Evolutionary conservation across 2,797 vertebrate genomes (phyloP), one percentile per base, ranked within the genome.

Genomic region (Brotula barbata): DNA sequence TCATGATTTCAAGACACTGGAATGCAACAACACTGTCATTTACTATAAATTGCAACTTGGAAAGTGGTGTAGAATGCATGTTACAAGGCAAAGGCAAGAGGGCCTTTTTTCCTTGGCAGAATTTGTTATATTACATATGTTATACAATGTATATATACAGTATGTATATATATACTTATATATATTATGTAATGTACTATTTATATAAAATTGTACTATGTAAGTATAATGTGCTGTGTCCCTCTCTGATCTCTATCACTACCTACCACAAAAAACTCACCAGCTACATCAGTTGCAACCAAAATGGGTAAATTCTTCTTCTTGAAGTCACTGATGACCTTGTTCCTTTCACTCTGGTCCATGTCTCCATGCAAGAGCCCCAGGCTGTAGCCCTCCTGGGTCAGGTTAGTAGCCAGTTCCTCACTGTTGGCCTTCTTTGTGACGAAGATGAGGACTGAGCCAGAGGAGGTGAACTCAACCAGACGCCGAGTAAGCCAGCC

Each of bases 331-430:
- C 92, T 95, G 78, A 99, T 99, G 72, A 99, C 97, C 84, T 97
- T 99, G 87, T 99, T 99, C 87, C 97, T 96, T 87, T 99, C 97
- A 5, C 96, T 99, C 89, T 99, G 97, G 88, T 99, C 97, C 96
- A 99, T 98, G 84, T 99, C 97, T 46, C 97, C 97, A 0, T 99
- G 97, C 17, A 99, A 92, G 51, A 99, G 90, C n/a, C 97, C 97
- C 57, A 98, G 87, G 61, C 88, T 94, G 66, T 98, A 95, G 73
- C 94, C 97, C 71, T 99, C 96, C 81, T 97, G 93, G 8, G 81
- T 94, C 49, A 99, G 90, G 84, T 99, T 99, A 44, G 88, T 93
- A 36, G 97, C 95, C 85, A 99, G 84, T 19, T 99, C 97, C 45
- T 99, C 97, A 9, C 91, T 93, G 57, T 99, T 98, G 21, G 94